Conservation (phyloP, 2,888 invertebrate genomes). For the Lumbricus terrestris region DNA sequence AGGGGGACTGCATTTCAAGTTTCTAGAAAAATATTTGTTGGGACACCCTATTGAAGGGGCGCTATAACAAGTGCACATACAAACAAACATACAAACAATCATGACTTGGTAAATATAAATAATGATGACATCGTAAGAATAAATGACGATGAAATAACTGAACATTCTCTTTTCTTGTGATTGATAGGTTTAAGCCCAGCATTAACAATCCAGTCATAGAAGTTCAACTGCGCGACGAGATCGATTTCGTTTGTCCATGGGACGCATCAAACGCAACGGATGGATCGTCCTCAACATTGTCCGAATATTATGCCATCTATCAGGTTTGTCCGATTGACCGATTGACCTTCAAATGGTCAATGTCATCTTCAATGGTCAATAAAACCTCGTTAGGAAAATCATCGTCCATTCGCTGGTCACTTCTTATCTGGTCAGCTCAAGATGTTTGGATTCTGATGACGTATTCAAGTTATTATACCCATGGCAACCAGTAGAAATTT, state of each 20-base stretch:
- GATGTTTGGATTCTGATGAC: neutral
- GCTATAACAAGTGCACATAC: no score
- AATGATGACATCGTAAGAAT: no score
- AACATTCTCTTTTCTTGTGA: neutral
- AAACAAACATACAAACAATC: no score
- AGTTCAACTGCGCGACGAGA: conserved; percentile 42
- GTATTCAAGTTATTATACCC: neutral
- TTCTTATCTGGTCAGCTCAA: neutral
- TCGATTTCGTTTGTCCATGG: conserved; percentile 44
- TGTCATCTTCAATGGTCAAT: neutral
- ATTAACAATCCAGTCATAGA: conserved; percentile 43
- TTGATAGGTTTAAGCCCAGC: conserved; percentile 55
- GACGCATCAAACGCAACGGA: neutral
- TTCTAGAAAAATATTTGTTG: no score
- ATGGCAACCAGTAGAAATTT: neutral
- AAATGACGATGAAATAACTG: neutral
- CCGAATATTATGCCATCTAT: conserved; percentile 25
- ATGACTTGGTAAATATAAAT: no score
- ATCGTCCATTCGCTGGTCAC: neutral
- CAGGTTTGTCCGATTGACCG: conserved; percentile 20
- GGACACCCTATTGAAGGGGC: no score
- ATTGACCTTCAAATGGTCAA: neutral
- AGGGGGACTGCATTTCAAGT: no score
- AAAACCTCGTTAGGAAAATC: neutral
- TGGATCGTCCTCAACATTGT: neutral